Percentiles rank a stretch among this genome's conserved stretches.
phyloP scores from a whole-genome alignment of 2,113 vertebrate genomes.

The Mungos mungo region DNA sequence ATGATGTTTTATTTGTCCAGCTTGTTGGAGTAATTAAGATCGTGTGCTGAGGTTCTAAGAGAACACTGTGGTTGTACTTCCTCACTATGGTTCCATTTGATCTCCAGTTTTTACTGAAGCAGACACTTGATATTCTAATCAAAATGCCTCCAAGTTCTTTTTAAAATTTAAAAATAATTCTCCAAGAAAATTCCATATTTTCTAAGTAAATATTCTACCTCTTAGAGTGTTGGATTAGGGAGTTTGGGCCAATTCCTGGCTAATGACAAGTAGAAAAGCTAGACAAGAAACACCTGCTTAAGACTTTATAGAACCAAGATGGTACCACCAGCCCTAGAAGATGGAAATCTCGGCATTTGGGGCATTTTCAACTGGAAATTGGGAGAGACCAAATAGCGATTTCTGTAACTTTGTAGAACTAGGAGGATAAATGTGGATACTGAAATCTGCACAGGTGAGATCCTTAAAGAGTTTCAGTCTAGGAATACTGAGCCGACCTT shows the following conservation, averaged over 20 bases:
- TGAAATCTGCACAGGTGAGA: background rate
- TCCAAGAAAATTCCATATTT: background rate
- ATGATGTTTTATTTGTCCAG: background rate
- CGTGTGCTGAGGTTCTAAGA: background rate
- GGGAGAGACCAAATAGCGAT: background rate
- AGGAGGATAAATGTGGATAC: background rate
- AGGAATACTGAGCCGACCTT: background rate
- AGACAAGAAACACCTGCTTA: background rate
- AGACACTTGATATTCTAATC: background rate
- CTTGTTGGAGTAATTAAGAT: background rate
- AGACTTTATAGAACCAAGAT: background rate
- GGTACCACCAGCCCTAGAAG: background rate
- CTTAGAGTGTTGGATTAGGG: background rate
- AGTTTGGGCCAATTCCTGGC: background rate
- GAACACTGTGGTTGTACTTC: background rate
- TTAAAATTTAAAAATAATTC: background rate
- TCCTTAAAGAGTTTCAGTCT: background rate
- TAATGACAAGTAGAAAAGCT: background rate
- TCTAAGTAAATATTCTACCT: background rate
- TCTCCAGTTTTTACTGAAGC: background rate
- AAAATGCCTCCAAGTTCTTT: background rate
- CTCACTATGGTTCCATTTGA: background rate
- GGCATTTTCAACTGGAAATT: background rate
- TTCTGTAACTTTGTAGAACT: background rate
- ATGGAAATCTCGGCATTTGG: background rate